Conservation (phyloP, 1,140 invertebrate genomes). For the Atta colombica region DNA sequence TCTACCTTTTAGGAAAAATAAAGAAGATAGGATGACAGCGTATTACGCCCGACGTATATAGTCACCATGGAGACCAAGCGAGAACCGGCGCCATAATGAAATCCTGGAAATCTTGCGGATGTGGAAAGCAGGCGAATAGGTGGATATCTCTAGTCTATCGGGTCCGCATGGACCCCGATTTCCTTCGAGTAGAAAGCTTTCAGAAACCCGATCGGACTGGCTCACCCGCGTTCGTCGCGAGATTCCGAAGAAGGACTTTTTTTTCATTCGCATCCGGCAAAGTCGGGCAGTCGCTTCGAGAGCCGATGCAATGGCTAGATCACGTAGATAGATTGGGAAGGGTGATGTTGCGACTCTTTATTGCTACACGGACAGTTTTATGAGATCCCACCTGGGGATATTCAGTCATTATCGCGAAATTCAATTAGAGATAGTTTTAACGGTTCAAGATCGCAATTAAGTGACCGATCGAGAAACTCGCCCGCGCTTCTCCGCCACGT, state of each 20-base stretch:
- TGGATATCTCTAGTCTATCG: slow-evolving; percentile 46
- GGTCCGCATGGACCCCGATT: slow-evolving; percentile 51
- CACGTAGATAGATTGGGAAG: slow-evolving; percentile 32
- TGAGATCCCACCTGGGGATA: slow-evolving; percentile 40
- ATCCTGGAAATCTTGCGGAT: slow-evolving; percentile 69
- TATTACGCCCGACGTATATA: slow-evolving; percentile 58
- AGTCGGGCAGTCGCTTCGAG: neutral
- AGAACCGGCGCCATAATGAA: slow-evolving; percentile 70
- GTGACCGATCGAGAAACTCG: slow-evolving; percentile 34
- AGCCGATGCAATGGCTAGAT: slow-evolving; percentile 14
- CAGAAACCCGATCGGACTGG: slow-evolving; percentile 53
- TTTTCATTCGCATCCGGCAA: neutral
- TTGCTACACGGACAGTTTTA: slow-evolving; percentile 43
- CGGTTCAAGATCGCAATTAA: slow-evolving; percentile 56
- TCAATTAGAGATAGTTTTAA: slow-evolving; percentile 58
- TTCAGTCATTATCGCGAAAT: slow-evolving; percentile 57
- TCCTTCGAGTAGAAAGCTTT: slow-evolving; percentile 63
- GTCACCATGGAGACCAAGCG: slow-evolving; percentile 72
- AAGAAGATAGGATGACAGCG: slow-evolving; percentile 64
- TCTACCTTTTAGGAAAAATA: slow-evolving; percentile 68
- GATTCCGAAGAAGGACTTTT: slow-evolving; percentile 22
- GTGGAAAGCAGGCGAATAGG: slow-evolving; percentile 35
- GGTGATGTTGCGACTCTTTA: slow-evolving; percentile 45
- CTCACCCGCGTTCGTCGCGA: slow-evolving; percentile 25
- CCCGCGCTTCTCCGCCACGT: neutral